These are phyloP conservation scores for Hydropsyche tenuis DNA, from an alignment of 1,140 invertebrate species.

Conservation along the genomic window DNA sequence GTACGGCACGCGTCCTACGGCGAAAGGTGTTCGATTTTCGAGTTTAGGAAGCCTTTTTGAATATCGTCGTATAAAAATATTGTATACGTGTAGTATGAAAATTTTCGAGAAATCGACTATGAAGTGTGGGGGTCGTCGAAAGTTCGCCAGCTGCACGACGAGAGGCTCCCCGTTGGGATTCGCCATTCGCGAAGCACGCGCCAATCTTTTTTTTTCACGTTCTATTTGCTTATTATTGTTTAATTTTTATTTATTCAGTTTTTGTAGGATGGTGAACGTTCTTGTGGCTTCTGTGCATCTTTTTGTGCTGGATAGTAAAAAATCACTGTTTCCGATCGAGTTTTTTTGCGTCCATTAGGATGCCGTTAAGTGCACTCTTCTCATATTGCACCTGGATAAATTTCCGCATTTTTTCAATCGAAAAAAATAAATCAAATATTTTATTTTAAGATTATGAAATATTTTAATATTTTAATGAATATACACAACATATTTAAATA, in stretches of 20 bases:
- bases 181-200: slow-evolving; percentile 24
- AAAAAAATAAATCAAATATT: too few species aligned
- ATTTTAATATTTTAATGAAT: too few species aligned
- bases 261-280: background rate
- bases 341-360: slow-evolving; percentile 16
- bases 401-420: slow-evolving; percentile 9
- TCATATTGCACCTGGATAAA: slow-evolving; percentile 14
- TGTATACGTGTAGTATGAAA: background rate
- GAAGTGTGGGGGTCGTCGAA: slow-evolving; percentile 17
- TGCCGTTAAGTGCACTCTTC: background rate
- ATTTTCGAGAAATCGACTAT: background rate
- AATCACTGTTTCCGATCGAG: background rate
- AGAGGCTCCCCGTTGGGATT: slow-evolving; percentile 29
- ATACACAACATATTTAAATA: too few species aligned
- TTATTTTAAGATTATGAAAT: too few species aligned
- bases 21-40: background rate
- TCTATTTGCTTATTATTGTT: background rate
- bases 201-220: slow-evolving; percentile 17
- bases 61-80: background rate
- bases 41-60: background rate
- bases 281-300: background rate
- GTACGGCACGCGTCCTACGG: background rate
- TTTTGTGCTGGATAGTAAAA: background rate
- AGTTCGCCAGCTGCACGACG: slow-evolving; percentile 33
- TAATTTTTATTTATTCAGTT: background rate